These are phyloP conservation scores for Gerris buenoi DNA, from an alignment of 1,140 invertebrate genomes.

Conservation along the genomic window DNA sequence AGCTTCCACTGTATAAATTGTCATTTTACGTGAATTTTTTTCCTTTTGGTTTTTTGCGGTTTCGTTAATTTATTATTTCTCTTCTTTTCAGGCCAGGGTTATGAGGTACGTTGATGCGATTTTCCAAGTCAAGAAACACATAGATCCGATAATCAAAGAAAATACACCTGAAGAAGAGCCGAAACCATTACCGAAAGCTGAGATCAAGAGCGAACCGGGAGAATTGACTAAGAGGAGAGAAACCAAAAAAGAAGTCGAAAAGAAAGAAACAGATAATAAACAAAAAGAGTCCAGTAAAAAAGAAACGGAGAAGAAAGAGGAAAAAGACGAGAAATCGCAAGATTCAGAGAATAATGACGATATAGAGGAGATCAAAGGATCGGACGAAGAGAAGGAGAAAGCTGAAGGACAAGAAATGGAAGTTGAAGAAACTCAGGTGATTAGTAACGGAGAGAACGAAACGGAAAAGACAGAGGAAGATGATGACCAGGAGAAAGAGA, in stretches of 20 bases:
- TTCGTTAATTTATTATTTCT: not conserved
- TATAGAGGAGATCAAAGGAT: not conserved
- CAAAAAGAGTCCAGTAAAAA: not conserved
- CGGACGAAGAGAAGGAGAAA: not conserved
- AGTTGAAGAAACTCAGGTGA: not conserved
- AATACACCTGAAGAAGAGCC: slow-evolving; percentile 8
- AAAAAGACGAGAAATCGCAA: not conserved
- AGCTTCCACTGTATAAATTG: too few relatives aligned
- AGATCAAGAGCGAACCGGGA: not conserved
- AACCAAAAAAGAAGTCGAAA: slow-evolving; percentile 7
- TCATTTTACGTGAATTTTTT: too few relatives aligned
- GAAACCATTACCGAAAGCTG: slow-evolving; percentile 4
- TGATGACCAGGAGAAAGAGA: not conserved
- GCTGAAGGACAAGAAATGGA: not conserved
- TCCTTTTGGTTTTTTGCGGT: not conserved
- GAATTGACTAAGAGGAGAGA: slow-evolving; percentile 8
- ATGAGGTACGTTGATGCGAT: slow-evolving; percentile 1
- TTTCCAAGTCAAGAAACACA: slow-evolving; percentile 7
- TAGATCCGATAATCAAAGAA: slow-evolving; percentile 7
- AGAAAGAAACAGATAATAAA: slow-evolving; percentile 8
- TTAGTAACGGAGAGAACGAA: not conserved
- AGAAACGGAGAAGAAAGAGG: not conserved
- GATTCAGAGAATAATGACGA: not conserved
- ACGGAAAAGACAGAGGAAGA: not conserved
- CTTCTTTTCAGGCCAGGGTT: not conserved